These are phyloP conservation scores for Pollachius pollachius DNA, from an alignment of 2,113 vertebrate species.

Conservation along the genomic window DNA sequence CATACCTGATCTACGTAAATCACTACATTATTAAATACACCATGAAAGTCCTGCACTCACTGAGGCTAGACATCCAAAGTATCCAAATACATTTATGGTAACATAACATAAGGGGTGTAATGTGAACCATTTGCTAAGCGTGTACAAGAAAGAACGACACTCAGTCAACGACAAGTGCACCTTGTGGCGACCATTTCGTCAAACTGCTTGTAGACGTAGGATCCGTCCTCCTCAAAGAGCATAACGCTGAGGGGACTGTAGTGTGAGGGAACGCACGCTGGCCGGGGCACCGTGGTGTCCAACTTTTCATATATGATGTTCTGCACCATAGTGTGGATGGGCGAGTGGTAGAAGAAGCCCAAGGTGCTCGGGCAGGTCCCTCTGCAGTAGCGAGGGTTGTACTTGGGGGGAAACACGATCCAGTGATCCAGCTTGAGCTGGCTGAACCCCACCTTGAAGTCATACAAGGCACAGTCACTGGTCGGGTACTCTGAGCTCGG, in stretches of 20 bases:
- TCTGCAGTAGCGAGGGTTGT: conserved; percentile 92
- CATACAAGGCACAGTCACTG: conserved; percentile 87
- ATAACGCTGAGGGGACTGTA: conserved; percentile 90
- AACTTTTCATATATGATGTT: conserved; percentile 90
- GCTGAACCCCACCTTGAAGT: conserved; percentile 86
- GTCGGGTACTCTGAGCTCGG: conserved; percentile 71
- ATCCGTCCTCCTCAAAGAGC: conserved; percentile 86
- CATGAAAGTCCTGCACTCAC: conserved; percentile 50
- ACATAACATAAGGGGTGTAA: conserved; percentile 6
- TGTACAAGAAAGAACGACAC: conserved; percentile 20
- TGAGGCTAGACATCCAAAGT: conserved; percentile 25
- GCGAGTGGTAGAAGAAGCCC: conserved; percentile 88
- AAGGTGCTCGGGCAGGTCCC: conserved; percentile 83
- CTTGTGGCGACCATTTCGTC: conserved; percentile 92
- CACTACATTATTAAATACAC: conserved; percentile 36
- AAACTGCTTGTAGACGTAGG: conserved; percentile 90
- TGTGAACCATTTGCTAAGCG: conserved; percentile 22
- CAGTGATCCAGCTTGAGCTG: conserved; percentile 90
- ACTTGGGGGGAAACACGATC: conserved; percentile 90
- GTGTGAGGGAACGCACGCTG: conserved; percentile 88
- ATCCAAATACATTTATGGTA: conserved; percentile 1
- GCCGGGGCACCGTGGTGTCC: conserved; percentile 80
- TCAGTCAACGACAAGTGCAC: conserved; percentile 87
- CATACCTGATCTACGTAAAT: conserved; percentile 57
- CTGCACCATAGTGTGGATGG: conserved; percentile 90